Evolutionary conservation across 2,113 vertebrate genomes (phyloP).

Genomic region (Marmota monax): DNA sequence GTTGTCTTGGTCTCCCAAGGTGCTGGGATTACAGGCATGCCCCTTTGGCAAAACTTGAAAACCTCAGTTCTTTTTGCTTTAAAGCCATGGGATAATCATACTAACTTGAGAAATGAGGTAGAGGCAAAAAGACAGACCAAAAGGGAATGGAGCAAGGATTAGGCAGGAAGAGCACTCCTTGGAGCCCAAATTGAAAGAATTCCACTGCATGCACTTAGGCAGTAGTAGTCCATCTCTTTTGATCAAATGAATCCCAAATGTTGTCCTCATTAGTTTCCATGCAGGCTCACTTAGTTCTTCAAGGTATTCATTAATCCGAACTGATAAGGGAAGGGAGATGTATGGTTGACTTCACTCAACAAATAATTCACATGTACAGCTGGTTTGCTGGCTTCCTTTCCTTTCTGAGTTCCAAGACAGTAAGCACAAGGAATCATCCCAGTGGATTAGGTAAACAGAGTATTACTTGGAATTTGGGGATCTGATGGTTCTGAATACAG

Average conservation of each 20-base stretch:
- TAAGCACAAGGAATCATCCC: not conserved
- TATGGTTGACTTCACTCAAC: not conserved
- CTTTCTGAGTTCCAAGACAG: not conserved
- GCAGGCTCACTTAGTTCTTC: slow-evolving; percentile 41
- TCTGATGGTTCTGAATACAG: not conserved
- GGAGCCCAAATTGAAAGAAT: not conserved
- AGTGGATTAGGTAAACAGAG: not conserved
- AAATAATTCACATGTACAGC: not conserved
- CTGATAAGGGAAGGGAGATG: slow-evolving; percentile 37
- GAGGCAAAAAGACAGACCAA: not conserved
- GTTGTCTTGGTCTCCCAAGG: too few species aligned
- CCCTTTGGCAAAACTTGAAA: slow-evolving; percentile 42
- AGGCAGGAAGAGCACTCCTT: not conserved
- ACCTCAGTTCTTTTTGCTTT: slow-evolving; percentile 28
- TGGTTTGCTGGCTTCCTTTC: not conserved
- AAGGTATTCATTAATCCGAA: not conserved
- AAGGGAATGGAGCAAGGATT: not conserved
- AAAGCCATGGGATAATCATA: not conserved
- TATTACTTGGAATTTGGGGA: not conserved
- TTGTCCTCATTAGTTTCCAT: not conserved
- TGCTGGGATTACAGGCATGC: too few species aligned
- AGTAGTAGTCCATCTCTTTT: not conserved
- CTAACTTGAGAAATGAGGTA: slow-evolving; percentile 43
- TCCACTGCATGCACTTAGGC: not conserved
- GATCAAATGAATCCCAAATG: not conserved